Evolutionary conservation across 2,888 invertebrate species (phyloP), one percentile per base, ranked within the genome.

Genomic region (Heteropelma amictum): DNA sequence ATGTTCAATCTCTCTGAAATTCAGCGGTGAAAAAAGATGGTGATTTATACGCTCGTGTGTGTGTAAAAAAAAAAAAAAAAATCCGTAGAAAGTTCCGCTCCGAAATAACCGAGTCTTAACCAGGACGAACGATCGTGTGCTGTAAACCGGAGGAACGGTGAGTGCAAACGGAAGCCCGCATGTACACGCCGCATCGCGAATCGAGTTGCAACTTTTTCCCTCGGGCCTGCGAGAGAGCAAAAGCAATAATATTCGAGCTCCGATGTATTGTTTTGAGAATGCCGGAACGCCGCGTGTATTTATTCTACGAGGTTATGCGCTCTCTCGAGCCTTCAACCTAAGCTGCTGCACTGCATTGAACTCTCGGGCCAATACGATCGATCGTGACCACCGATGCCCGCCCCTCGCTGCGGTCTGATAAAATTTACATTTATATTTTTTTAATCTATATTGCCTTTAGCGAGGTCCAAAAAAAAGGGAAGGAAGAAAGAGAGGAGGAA

Each of bases 191-290:
- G n/a, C n/a, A n/a, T n/a, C n/a, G n/a, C n/a, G n/a, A n/a, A n/a
- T n/a, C n/a, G n/a, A n/a, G n/a, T n/a, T n/a, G n/a, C n/a, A n/a
- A n/a, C n/a, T n/a, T n/a, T n/a, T 28, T 42, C 28, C 2, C 23
- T 40, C 28, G 10, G 12, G 4, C 47, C 17, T 1, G 12, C 0
- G 19, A 8, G 42, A 58, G 42, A 38, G 14, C 23, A 12, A 45
- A 38, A 76, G 73, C 75, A 77, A 81, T 80, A 81, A 80, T 79
- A 81, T 77, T 80, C 79, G 76, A 77, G 68, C 71, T 64, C 54
- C 69, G 65, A 56, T 76, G 79, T 79, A 64, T 64, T 81, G 79
- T 80, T 81, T 79, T 80, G 75, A 81, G 78, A 82, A 81, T 75
- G 67, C n/a, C n/a, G n/a, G 76, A 51, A 72, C 76, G 78, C 75